Percentiles rank a stretch among this genome's conserved stretches.
These are phyloP conservation scores for Hormaphis cornu DNA, from an alignment of 1,140 invertebrate genomes.

Conservation along the genomic window DNA sequence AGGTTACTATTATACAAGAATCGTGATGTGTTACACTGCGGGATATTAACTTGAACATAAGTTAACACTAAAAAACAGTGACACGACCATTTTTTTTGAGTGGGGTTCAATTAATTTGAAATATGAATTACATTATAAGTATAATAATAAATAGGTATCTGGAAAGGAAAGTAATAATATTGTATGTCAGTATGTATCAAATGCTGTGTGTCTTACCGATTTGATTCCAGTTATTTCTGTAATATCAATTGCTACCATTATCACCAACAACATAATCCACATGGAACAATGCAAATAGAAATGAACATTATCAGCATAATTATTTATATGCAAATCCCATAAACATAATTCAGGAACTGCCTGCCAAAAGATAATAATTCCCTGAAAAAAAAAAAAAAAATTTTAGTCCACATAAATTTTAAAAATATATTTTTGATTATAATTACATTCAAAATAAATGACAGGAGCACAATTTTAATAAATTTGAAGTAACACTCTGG, in stretches of 20 bases:
- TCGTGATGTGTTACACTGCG: too few species aligned
- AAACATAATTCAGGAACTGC: constrained; percentile 16
- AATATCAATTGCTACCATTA: constrained; percentile 12
- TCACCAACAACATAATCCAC: constrained; percentile 14
- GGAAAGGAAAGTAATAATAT: too few species aligned
- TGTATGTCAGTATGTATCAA: too few species aligned
- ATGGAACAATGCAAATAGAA: background rate
- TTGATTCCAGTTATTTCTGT: constrained; percentile 14
- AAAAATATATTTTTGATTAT: background rate
- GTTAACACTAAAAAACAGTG: too few species aligned
- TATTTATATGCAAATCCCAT: background rate
- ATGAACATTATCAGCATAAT: background rate
- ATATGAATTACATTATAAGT: too few species aligned
- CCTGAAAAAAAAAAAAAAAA: background rate
- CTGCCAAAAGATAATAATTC: background rate
- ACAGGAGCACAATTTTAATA: background rate
- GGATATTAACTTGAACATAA: too few species aligned
- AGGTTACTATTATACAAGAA: too few species aligned
- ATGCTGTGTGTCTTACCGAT: constrained; percentile 1
- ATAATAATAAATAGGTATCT: too few species aligned
- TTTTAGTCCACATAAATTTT: background rate
- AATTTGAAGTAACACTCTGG: constrained; percentile 12
- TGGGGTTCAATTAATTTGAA: too few species aligned
- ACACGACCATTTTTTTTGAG: too few species aligned
- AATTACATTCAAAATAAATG: constrained; percentile 1